phyloP scores from a whole-genome alignment of 2,113 vertebrate genomes.

The Chionodraco myersi region DNA sequence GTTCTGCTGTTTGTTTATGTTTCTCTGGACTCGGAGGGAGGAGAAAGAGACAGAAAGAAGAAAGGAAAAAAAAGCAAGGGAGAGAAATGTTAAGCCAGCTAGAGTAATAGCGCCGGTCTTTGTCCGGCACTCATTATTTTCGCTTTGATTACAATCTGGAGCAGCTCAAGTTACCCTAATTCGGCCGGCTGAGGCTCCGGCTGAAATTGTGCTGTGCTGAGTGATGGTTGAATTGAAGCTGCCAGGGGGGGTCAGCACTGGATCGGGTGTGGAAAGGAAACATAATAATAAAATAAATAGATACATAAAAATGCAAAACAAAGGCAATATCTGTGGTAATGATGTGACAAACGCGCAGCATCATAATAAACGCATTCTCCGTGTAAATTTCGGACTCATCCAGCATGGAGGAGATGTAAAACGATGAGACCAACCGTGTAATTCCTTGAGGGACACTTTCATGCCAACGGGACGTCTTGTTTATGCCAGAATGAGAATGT shows the following conservation, averaged over 20 bases:
- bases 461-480: conserved; percentile 71
- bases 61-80: conserved; percentile 28
- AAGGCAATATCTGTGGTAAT: conserved; percentile 51
- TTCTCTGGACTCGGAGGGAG: conserved; percentile 44
- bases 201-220: conserved; percentile 82
- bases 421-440: conserved; percentile 68
- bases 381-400: conserved; percentile 51
- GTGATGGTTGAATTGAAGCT: conserved; percentile 83
- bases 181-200: conserved; percentile 69
- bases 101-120: conserved; percentile 73
- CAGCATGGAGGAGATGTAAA: conserved; percentile 58
- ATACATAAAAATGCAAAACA: conserved; percentile 42
- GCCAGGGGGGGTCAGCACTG: conserved; percentile 40
- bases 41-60: conserved; percentile 30
- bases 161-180: conserved; percentile 79
- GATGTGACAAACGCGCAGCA: conserved; percentile 38
- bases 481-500: conserved; percentile 66
- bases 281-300: conserved; percentile 29
- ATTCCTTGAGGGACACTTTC: conserved; percentile 70
- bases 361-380: conserved; percentile 47
- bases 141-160: conserved; percentile 83
- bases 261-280: conserved; percentile 29
- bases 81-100: conserved; percentile 70
- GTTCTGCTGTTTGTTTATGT: conserved; percentile 69
- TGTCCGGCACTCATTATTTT: conserved; percentile 82